These are phyloP conservation scores for Linurgus olivaceus DNA, from an alignment of 2,797 vertebrate species.

Conservation along the genomic window DNA sequence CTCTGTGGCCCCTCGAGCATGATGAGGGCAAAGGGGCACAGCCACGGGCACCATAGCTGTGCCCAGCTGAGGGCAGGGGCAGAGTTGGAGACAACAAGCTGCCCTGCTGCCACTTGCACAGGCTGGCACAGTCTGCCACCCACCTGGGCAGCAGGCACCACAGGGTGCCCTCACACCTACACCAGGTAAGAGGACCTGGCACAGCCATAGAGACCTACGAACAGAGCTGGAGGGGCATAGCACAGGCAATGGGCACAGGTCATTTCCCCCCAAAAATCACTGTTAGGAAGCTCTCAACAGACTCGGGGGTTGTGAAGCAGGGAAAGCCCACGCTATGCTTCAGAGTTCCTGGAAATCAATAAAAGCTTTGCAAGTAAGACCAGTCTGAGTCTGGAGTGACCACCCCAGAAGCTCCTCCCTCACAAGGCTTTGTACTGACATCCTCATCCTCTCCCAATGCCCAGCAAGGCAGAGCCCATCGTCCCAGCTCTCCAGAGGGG, in stretches of 20 bases:
- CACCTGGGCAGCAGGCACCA: neutral
- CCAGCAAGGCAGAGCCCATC: neutral
- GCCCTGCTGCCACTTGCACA: neutral
- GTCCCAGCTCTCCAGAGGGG: neutral
- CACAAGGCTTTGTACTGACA: fast-evolving
- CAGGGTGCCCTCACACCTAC: neutral
- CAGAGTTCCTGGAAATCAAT: neutral
- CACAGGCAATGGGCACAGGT: neutral
- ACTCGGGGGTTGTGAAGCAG: neutral
- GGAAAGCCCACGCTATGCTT: neutral
- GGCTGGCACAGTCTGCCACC: neutral
- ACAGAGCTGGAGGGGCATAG: fast-evolving
- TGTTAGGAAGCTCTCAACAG: neutral
- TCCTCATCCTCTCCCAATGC: neutral
- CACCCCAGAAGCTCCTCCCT: neutral
- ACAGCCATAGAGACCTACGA: neutral
- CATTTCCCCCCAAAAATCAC: neutral
- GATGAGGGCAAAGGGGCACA: neutral
- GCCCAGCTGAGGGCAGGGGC: neutral
- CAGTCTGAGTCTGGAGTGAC: neutral
- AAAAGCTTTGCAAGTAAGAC: constrained; percentile 30
- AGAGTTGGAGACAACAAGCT: neutral
- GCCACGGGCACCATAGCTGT: fast-evolving
- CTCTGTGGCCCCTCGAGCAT: neutral
- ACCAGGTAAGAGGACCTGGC: fast-evolving